These are phyloP conservation scores for Garra rufa DNA, from an alignment of 2,113 vertebrate genomes.

Conservation along the genomic window DNA sequence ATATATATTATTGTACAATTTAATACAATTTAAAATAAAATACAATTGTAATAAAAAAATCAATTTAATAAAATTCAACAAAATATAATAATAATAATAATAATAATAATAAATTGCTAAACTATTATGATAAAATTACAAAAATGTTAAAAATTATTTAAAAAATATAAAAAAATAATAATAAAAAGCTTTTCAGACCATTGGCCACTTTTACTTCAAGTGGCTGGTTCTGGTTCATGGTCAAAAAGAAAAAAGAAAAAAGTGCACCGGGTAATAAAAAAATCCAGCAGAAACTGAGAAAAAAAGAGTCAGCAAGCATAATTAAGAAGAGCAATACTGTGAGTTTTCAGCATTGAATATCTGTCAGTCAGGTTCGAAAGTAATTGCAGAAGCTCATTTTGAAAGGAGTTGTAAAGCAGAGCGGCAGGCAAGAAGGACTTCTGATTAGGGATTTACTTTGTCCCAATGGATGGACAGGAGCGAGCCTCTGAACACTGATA, in stretches of 20 bases:
- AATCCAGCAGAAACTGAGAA: background rate
- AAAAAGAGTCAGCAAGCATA: background rate
- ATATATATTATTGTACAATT: no score
- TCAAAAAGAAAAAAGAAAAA: background rate
- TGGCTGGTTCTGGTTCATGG: no score
- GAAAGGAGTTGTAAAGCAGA: background rate
- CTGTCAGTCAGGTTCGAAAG: background rate
- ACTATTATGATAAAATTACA: no score
- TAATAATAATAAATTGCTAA: no score
- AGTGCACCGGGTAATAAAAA: no score
- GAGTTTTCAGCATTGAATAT: background rate
- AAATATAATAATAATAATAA: no score
- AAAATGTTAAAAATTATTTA: no score
- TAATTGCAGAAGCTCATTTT: background rate
- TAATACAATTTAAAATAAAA: no score
- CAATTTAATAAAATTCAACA: no score
- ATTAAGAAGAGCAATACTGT: background rate
- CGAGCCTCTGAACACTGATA: conserved; percentile 1
- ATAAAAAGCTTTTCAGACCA: background rate
- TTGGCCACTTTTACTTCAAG: background rate
- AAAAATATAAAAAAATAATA: no score
- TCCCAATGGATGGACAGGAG: background rate
- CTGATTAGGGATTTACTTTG: background rate
- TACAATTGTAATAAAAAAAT: no score
- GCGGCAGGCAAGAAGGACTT: background rate